phyloP scores from a whole-genome alignment of 2,113 vertebrate genomes.

The Pardalotus punctatus region DNA sequence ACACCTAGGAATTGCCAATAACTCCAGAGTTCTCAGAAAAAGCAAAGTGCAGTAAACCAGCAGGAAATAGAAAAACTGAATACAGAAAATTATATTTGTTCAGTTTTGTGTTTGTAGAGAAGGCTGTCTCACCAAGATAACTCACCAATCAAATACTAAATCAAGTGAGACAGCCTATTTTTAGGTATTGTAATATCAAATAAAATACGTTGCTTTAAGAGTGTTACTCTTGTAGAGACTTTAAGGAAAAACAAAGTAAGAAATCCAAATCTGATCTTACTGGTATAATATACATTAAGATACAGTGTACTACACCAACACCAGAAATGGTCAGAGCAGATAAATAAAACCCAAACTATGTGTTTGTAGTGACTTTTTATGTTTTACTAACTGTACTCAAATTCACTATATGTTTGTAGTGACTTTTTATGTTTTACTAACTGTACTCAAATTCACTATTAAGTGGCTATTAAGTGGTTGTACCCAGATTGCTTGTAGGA shows the following conservation, averaged over 20 bases:
- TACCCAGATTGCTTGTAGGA: not conserved
- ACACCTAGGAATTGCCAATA: not conserved
- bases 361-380: not conserved
- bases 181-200: not conserved
- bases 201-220: not conserved
- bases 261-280: not conserved
- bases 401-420: accelerated
- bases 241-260: not conserved
- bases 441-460: not conserved
- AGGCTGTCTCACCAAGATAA: not conserved
- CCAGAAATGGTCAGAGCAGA: not conserved
- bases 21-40: not conserved
- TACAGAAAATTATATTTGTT: not conserved
- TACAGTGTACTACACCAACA: not conserved
- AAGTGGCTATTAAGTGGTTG: not conserved
- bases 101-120: not conserved
- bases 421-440: not conserved
- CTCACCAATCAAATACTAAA: not conserved
- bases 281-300: not conserved
- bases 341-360: not conserved
- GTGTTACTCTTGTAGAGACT: not conserved
- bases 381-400: not conserved
- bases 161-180: not conserved
- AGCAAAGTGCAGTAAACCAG: not conserved
- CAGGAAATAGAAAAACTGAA: not conserved